Evolutionary conservation across 2,888 invertebrate genomes (phyloP), one percentile per base, ranked within the genome.

Genomic region (Polyommatus icarus): DNA sequence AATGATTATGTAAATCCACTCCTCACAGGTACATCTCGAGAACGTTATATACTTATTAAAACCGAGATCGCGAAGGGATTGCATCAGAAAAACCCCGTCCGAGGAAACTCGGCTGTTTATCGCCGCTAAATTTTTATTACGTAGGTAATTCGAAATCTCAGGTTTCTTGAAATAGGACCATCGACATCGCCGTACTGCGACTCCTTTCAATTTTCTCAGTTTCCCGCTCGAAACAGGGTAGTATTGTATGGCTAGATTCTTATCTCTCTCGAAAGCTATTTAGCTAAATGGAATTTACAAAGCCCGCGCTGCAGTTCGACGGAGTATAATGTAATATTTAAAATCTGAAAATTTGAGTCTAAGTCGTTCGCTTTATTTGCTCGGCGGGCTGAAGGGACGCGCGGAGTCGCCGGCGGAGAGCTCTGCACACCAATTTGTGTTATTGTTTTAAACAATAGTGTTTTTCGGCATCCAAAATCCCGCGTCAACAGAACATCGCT

Each of bases 261-360:
- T 94, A 94, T 93, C 94, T 93, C 85, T 88, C 91, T 89, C 88
- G 90, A 93, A 93, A 93, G 93, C 93, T 93, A 93, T 94, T 94
- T 93, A 93, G 91, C 92, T 92, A 93, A 94, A 94, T 94, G 93
- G 94, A 93, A 93, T 94, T 94, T 93, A 93, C 93, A 91, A 90
- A 92, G 91, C 91, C 93, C 89, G 93, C 92, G 92, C 90, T 93
- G 93, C 93, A 93, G 93, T 93, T 93, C 92, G 91, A 91, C 91
- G 88, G 89, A 91, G 91, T 92, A 93, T 91, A 92, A 87, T 91
- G 92, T 91, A 91, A 93, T 94, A 93, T 93, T 93, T 93, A 93
- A 93, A 93, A 93, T 91, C 89, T 89, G 84, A 88, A 92, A 93
- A 91, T 91, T 91, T 91, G 88, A 92, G 90, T 90, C 89, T 90